phyloP scores from a whole-genome alignment of 2,113 vertebrate species.

The Phainopepla nitens region DNA sequence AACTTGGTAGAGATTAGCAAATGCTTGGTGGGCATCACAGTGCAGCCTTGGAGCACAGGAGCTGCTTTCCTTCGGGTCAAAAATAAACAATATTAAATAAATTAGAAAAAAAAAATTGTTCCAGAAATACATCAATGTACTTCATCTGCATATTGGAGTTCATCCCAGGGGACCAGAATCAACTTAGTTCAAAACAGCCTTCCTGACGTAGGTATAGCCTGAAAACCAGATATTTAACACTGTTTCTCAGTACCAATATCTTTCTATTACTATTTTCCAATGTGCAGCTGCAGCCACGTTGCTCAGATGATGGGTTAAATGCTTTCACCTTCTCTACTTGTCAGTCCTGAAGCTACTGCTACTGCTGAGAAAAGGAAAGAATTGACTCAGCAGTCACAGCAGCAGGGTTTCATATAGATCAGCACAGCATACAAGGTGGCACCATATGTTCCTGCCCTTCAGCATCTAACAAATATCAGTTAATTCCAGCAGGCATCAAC shows the following conservation, averaged over 20 bases:
- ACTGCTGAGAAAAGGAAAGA: neutral
- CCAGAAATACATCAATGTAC: neutral
- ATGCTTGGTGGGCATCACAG: neutral
- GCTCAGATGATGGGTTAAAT: neutral
- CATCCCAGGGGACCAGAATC: neutral
- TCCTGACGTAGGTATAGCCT: neutral
- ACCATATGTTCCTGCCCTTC: constrained; percentile 53
- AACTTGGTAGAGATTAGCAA: neutral
- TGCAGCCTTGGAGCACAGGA: neutral
- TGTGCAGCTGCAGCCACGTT: neutral
- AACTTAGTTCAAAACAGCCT: neutral
- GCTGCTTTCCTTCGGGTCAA: neutral
- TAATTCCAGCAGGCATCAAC: constrained; percentile 42
- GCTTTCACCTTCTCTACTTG: constrained; percentile 1
- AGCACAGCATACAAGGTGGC: constrained; percentile 20
- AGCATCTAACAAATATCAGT: constrained; percentile 42
- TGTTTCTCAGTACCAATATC: neutral
- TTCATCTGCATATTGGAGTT: neutral
- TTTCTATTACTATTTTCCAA: neutral
- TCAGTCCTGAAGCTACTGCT: neutral
- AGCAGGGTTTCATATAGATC: constrained; percentile 17
- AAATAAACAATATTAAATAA: neutral
- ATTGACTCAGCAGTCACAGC: constrained; percentile 24
- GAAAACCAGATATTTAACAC: neutral
- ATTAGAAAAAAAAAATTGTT: neutral